A percentile compares a stretch with the other conserved stretches of the same genome.
phyloP scores from a whole-genome alignment of 2,113 vertebrate species.

The Mixornis gularis region DNA sequence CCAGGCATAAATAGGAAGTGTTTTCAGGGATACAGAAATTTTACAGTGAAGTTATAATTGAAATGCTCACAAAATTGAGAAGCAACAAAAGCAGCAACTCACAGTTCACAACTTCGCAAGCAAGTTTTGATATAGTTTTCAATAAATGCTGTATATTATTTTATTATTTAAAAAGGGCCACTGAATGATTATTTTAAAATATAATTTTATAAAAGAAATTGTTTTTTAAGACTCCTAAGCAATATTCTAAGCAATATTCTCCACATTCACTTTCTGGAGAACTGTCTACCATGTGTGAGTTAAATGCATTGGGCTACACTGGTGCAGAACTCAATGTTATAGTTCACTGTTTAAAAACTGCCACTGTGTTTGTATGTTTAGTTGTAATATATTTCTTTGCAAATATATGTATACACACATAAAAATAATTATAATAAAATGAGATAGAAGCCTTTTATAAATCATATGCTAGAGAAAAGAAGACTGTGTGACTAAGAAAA shows the following conservation, averaged over 20 bases:
- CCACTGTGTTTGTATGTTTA: not conserved
- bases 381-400: not conserved
- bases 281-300: not conserved
- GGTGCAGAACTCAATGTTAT: not conserved
- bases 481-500: not conserved
- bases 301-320: not conserved
- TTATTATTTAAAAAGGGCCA: not conserved
- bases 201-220: not conserved
- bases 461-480: not conserved
- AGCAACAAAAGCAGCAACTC: not conserved
- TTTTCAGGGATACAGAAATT: not conserved
- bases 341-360: not conserved
- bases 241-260: not conserved
- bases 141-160: not conserved
- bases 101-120: not conserved
- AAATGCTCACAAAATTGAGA: not conserved
- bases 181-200: not conserved
- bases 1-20: not conserved
- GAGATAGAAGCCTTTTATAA: not conserved
- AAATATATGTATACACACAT: not conserved
- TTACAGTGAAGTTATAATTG: not conserved
- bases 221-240: not conserved
- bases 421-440: not conserved
- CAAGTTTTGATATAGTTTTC: not conserved
- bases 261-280: not conserved